These are phyloP conservation scores for Zoanthus sansibaricus DNA, from an alignment of 92 coral and sea anemone species.

Conservation along the genomic window DNA sequence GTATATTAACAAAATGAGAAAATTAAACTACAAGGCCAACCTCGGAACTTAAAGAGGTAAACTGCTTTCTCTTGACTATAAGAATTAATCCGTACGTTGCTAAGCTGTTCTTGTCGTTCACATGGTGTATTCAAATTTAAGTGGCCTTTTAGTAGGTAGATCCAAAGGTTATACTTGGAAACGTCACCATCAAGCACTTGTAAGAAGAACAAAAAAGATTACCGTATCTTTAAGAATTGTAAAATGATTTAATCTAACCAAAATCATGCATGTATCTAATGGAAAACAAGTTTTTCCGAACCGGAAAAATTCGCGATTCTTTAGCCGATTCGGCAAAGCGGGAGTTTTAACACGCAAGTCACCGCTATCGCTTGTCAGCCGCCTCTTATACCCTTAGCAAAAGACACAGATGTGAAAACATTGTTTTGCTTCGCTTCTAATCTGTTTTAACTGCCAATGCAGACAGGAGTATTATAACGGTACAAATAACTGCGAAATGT, in stretches of 20 bases:
- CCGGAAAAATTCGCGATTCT: not conserved
- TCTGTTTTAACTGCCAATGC: not conserved
- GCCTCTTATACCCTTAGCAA: not conserved
- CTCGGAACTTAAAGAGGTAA: not conserved
- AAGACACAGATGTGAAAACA: not conserved
- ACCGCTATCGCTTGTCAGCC: not conserved
- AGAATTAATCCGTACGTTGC: not conserved
- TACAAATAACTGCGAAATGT: not conserved
- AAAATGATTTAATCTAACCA: not conserved
- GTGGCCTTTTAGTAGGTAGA: not conserved
- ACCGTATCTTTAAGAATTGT: not conserved
- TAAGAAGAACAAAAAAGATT: not conserved
- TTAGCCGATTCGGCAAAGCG: too few relatives aligned
- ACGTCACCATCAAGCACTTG: not conserved
- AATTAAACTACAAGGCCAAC: not conserved
- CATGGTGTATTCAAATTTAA: not conserved
- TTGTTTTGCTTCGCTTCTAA: not conserved
- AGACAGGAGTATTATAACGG: not conserved
- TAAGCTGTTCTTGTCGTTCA: not conserved
- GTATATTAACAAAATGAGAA: not conserved
- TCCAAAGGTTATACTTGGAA: not conserved
- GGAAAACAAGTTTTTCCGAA: not conserved
- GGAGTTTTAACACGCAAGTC: not conserved
- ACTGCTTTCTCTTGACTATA: not conserved
- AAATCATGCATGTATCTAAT: not conserved